Conservation (phyloP, 2,888 invertebrate genomes). For the Neoitamus cyanurus region DNA sequence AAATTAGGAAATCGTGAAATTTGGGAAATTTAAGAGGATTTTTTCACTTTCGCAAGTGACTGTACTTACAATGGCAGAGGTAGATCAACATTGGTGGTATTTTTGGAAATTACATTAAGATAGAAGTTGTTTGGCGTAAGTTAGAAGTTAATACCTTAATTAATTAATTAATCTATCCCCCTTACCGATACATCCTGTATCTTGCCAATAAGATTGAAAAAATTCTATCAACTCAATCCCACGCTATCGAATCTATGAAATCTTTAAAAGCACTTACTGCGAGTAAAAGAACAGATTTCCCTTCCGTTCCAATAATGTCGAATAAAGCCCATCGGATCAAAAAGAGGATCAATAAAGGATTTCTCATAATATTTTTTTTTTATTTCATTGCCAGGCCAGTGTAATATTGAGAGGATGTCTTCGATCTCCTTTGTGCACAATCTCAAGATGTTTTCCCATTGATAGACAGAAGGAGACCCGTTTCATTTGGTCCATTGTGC, state of each 20-base stretch:
- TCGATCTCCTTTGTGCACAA: background rate
- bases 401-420: background rate
- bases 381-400: background rate
- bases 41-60: too few relatives aligned
- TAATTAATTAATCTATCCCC: too few relatives aligned
- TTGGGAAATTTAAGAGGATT: too few relatives aligned
- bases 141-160: too few relatives aligned
- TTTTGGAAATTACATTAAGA: too few relatives aligned
- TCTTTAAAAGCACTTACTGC: background rate
- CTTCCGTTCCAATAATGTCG: conserved; percentile 7
- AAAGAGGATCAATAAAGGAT: conserved; percentile 12
- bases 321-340: background rate
- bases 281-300: background rate
- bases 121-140: too few relatives aligned
- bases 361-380: background rate
- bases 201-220: too few relatives aligned
- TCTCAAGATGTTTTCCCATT: conserved; percentile 21
- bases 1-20: too few relatives aligned
- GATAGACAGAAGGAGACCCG: conserved; percentile 17
- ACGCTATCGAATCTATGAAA: background rate
- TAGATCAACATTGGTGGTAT: too few relatives aligned
- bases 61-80: too few relatives aligned
- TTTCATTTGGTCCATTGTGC: background rate
- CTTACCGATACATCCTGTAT: too few relatives aligned
- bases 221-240: background rate